Percentiles rank a stretch among this genome's conserved stretches.
phyloP scores from a whole-genome alignment of 2,797 vertebrate species.

The Neoniphon sammara region DNA sequence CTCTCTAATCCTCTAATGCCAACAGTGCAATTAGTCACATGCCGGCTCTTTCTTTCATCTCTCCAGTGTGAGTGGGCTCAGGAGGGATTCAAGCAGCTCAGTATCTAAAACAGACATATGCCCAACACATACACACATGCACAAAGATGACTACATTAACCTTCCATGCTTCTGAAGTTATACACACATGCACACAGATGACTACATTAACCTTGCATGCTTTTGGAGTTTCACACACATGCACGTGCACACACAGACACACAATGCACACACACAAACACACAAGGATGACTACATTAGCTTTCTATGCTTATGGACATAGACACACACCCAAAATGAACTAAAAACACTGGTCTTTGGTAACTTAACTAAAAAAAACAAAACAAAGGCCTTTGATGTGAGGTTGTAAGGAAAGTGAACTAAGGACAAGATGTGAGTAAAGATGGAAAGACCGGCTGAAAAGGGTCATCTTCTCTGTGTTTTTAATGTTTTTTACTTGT shows the following conservation, averaged over 20 bases:
- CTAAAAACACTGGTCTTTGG: slow-evolving; percentile 17
- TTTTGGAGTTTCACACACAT: slow-evolving; percentile 10
- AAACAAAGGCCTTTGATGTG: slow-evolving; percentile 18
- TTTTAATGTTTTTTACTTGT: slow-evolving; percentile 14
- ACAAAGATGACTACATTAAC: not conserved
- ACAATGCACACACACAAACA: slow-evolving; percentile 5
- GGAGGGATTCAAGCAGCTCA: slow-evolving; percentile 60
- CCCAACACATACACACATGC: slow-evolving; percentile 2
- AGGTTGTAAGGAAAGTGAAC: slow-evolving; percentile 26
- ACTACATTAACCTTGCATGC: not conserved
- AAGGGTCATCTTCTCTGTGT: slow-evolving; percentile 18
- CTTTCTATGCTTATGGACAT: slow-evolving; percentile 13
- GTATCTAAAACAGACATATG: slow-evolving; percentile 42
- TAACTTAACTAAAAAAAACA: slow-evolving; percentile 13
- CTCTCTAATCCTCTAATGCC: slow-evolving; percentile 71
- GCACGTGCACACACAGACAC: slow-evolving; percentile 5
- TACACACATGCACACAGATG: not conserved
- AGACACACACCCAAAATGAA: slow-evolving; percentile 16
- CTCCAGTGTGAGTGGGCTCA: slow-evolving; percentile 46
- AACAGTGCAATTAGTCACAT: slow-evolving; percentile 74
- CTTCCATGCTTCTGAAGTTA: slow-evolving; percentile 16
- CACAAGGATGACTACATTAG: not conserved
- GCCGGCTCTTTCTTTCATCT: slow-evolving; percentile 72
- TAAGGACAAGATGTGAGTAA: slow-evolving; percentile 34
- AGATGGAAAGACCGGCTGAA: slow-evolving; percentile 27